These are phyloP conservation scores for Phenganax marumi DNA, from an alignment of 92 coral and sea anemone species.

Conservation along the genomic window DNA sequence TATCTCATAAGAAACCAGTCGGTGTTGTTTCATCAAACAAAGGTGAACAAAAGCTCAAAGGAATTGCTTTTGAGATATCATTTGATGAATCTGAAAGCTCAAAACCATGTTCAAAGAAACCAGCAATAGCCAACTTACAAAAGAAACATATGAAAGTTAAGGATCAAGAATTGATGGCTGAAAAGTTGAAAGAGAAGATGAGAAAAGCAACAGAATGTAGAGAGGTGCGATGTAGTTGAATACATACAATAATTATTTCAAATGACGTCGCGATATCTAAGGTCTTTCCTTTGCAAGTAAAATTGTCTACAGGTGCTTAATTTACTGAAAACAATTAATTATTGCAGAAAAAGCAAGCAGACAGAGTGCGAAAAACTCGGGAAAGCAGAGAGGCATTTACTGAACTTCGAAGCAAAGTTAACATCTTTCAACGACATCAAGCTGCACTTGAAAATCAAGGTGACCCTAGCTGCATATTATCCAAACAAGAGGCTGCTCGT, in stretches of 20 bases:
- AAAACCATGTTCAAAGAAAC: conserved; percentile 51
- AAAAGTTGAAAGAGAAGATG: conserved; percentile 79
- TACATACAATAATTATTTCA: neutral
- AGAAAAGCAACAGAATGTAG: conserved; percentile 79
- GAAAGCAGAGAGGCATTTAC: conserved; percentile 79
- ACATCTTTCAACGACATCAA: conserved; percentile 62
- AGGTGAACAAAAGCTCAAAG: conserved; percentile 32
- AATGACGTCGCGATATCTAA: too few species aligned
- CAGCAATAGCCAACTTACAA: conserved; percentile 36
- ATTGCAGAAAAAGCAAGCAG: conserved; percentile 63
- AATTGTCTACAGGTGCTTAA: too few species aligned
- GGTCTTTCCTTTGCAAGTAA: too few species aligned
- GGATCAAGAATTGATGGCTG: conserved; percentile 49
- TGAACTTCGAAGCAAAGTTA: conserved; percentile 68
- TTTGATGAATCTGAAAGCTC: conserved; percentile 49
- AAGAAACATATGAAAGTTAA: conserved; percentile 43
- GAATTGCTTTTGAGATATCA: conserved; percentile 68
- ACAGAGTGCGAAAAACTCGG: conserved; percentile 58
- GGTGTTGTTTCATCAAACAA: neutral
- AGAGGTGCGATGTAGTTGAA: conserved; percentile 56
- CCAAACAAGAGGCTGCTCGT: conserved; percentile 58
- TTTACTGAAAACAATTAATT: neutral
- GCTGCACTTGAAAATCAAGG: conserved; percentile 37
- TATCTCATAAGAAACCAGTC: neutral
- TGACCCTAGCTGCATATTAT: conserved; percentile 36